Evolutionary conservation across 2,888 invertebrate genomes (phyloP), one percentile per base, ranked within the genome.

Genomic region (Heliconius aoede): DNA sequence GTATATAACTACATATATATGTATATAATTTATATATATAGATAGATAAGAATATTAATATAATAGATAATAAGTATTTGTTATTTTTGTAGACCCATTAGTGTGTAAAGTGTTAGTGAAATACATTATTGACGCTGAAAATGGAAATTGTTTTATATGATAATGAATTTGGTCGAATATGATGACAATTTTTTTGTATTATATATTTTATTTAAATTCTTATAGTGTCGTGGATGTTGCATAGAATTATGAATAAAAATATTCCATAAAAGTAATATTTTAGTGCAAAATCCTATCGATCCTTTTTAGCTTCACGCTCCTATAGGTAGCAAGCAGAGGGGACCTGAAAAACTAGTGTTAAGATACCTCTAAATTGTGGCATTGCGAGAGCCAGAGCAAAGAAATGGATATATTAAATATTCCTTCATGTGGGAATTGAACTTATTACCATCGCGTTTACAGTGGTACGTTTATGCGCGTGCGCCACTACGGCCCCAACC

Each of bases 61-160:
- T 64, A 64, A 64, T 64, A 64, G 8, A 64, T 64, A 64, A 64
- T n/a, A 65, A 32, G 21, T 55, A 7, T 60, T 26, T 64, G 32
- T 68, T 68, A 51, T 55, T 65, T 55, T 84, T 86, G 90, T 92
- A 93, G 93, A 93, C 93, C 93, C 92, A 93, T 86, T 85, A 87
- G 88, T 85, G 91, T 90, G 88, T 90, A 81, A 76, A 61, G 87
- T 88, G 89, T 90, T 83, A 85, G 87, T 89, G 86, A 86, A 81
- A 74, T 61, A 61, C 67, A 67, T 79, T 74, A 79, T 58, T 75
- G 13, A 26, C 15, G 24, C 36, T 65, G 15, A 15, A 65, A 65
- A 36, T 36, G 65, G 13, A 69, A 51, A 61, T 69, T 15, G 30
- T 74, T 61, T 62, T 26, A 68, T 32, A 73, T 73, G 58, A 60